Evolutionary conservation across 37 sponge, comb jelly and placozoan species (phyloP), one percentile per base, ranked within the genome.

Genomic region (Beroe ovata): DNA sequence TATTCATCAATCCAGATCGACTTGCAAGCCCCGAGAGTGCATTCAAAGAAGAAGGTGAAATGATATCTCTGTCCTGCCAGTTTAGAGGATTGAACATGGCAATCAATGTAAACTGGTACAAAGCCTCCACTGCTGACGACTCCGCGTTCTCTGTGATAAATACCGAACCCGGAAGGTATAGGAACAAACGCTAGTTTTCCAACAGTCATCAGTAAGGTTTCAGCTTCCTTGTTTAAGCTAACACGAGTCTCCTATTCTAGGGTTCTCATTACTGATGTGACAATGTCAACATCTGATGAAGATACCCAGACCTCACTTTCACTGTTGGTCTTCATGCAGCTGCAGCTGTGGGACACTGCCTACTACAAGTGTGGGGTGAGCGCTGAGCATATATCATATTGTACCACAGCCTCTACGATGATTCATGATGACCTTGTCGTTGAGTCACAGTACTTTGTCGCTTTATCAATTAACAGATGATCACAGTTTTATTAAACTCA

Each of bases 61-160:
- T 42, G 8, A 40, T 11, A 3, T 21, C 84, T n/a, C 35, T 39
- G 25, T 77, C 84, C 23, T 77, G 84, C 38, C 26, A 77, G 38
- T 77, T 77, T 54, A 77, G 41, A 54, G 84, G 84, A 11, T 42
- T n/a, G 16, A 77, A 77, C 84, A 77, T 32, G 54, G 84, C 84
- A 4, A 25, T 36, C 47, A 0, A 1, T 32, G 54, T 77, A 0
- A 42, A 77, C 54, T 77, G 84, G 84, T 77, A 77, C 84, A 77
- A 77, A 36, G 54, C 54, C 54, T 6, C 6, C 11, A 6, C 54
- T 47, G 54, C 6, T 16, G 11, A 6, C 54, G 11, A 11, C 54
- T 6, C 6, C 54, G 54, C 6, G 6, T 47, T 16, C 54, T 11
- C 6, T 47, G 6, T 47, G 11, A 6, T 47, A 16, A 11, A 47